Evolutionary conservation across 2,113 vertebrate genomes (phyloP).

Genomic region (Ranitomeya variabilis): DNA sequence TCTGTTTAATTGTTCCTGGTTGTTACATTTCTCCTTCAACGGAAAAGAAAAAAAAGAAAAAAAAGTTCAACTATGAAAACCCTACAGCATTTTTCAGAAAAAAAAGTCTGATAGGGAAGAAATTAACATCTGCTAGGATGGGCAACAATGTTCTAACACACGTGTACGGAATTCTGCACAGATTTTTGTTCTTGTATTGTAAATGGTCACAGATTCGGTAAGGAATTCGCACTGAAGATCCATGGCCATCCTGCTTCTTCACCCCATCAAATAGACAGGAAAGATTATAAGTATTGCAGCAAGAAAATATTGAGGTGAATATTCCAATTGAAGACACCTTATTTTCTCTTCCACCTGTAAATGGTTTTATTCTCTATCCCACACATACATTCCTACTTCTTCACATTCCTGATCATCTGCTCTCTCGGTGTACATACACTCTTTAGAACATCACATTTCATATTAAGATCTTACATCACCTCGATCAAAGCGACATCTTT

Average conservation of each 20-base stretch:
- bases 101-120: neutral
- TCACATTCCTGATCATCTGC: neutral
- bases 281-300: too few relatives aligned
- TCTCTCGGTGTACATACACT: neutral
- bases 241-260: too few relatives aligned
- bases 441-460: neutral
- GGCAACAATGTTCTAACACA: neutral
- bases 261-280: too few relatives aligned
- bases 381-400: neutral
- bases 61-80: neutral
- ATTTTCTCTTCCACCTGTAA: neutral
- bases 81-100: neutral
- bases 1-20: constrained; percentile 88
- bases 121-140: neutral
- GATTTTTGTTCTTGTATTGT: too few relatives aligned
- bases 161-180: too few relatives aligned
- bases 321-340: neutral
- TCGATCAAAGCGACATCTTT: too few relatives aligned
- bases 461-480: too few relatives aligned
- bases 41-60: neutral
- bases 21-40: constrained; percentile 84
- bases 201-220: too few relatives aligned
- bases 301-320: too few relatives aligned
- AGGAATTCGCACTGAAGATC: too few relatives aligned
- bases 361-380: neutral